Evolutionary conservation across 1,140 invertebrate genomes (phyloP).

Genomic region (Vanessa tameamea): DNA sequence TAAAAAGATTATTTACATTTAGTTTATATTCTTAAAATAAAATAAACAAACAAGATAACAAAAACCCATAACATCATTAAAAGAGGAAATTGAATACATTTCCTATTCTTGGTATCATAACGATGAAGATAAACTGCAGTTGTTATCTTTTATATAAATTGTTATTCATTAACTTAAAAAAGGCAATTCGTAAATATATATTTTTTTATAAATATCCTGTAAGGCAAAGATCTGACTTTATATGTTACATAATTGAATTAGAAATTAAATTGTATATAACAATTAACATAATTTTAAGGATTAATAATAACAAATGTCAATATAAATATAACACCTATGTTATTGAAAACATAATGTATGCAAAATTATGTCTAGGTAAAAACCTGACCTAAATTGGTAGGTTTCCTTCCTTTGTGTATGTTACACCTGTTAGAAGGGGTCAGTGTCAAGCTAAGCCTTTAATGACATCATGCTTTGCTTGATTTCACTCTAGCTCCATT

Average conservation of each 20-base stretch:
- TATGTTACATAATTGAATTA: too few relatives aligned
- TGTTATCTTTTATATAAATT: slow-evolving; percentile 2
- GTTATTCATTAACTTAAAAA: neutral
- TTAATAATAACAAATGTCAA: too few relatives aligned
- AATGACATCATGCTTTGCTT: neutral
- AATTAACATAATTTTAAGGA: too few relatives aligned
- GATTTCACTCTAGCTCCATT: neutral
- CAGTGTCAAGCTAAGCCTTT: slow-evolving; percentile 5
- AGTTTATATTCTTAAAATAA: neutral
- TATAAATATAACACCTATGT: too few relatives aligned
- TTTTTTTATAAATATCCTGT: too few relatives aligned
- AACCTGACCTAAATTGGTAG: slow-evolving; percentile 16
- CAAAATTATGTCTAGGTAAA: slow-evolving; percentile 15
- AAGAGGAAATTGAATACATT: neutral
- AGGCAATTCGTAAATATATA: neutral
- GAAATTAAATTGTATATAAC: too few relatives aligned
- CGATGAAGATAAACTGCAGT: neutral
- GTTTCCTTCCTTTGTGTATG: slow-evolving; percentile 12
- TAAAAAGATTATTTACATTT: neutral
- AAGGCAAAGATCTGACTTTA: too few relatives aligned
- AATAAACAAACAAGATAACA: neutral
- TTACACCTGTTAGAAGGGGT: neutral
- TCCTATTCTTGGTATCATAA: neutral
- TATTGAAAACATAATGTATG: too few relatives aligned
- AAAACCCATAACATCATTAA: neutral